These are phyloP conservation scores for Cheilosia vulpina DNA, from an alignment of 2,888 invertebrate species.

Conservation along the genomic window DNA sequence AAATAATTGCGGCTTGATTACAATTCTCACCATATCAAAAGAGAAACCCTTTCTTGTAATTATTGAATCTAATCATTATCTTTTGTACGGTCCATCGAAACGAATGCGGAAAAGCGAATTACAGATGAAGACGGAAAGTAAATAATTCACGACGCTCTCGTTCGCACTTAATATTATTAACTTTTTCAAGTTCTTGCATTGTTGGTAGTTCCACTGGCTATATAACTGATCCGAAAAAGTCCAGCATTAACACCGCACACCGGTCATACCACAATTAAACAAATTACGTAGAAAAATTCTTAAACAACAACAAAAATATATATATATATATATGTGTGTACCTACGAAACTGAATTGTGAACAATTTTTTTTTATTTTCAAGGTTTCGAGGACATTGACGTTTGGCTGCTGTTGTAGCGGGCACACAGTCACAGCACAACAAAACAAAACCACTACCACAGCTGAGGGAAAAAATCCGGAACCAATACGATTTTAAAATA, in stretches of 20 bases:
- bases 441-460: conserved; percentile 45
- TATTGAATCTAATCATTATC: conserved; percentile 7
- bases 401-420: conserved; percentile 53
- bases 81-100: conserved; percentile 4
- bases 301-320: conserved; percentile 14
- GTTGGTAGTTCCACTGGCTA: conserved; percentile 1
- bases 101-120: conserved; percentile 58
- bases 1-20: conserved; percentile 15
- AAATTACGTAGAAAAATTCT: conserved; percentile 62
- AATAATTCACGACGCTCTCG: conserved; percentile 18
- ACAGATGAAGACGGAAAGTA: conserved; percentile 21
- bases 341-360: conserved; percentile 52
- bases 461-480: conserved; percentile 55
- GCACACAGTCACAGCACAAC: conserved; percentile 25
- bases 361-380: conserved; percentile 64
- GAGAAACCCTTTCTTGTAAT: not conserved
- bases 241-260: conserved; percentile 15
- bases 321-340: conserved; percentile 1
- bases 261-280: conserved; percentile 53
- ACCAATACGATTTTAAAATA: conserved; percentile 65
- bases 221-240: conserved; percentile 41
- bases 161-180: conserved; percentile 38
- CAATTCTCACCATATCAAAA: conserved; percentile 7
- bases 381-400: conserved; percentile 75
- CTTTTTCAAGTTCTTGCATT: conserved; percentile 19